Conservation (phyloP, 2,888 invertebrate genomes). For the Hypomecis atomaria region DNA sequence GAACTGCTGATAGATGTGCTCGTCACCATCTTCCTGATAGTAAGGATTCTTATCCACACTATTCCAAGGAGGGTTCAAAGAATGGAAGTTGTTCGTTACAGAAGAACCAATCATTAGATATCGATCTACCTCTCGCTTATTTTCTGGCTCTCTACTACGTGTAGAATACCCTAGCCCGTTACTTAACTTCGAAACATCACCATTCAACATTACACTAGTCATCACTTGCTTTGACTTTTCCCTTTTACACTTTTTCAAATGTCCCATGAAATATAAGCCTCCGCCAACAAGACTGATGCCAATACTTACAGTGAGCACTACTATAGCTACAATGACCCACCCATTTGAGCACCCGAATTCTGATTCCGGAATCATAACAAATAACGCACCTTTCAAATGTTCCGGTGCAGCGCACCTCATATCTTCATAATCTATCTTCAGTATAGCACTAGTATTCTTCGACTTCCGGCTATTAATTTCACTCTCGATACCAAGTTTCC, state of each 20-base stretch:
- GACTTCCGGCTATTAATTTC: conserved; percentile 69
- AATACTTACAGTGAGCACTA: conserved; percentile 82
- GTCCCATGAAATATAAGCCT: conserved; percentile 80
- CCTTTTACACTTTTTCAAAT: conserved; percentile 80
- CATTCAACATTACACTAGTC: conserved; percentile 81
- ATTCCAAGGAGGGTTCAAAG: conserved; percentile 81
- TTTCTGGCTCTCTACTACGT: conserved; percentile 76
- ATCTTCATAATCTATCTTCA: conserved; percentile 84
- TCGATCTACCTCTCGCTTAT: conserved; percentile 78
- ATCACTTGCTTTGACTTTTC: conserved; percentile 82
- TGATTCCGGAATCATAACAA: conserved; percentile 85
- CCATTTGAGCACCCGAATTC: conserved; percentile 86
- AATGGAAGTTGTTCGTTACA: conserved; percentile 81
- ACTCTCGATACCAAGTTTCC: conserved; percentile 86
- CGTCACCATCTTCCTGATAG: conserved; percentile 79
- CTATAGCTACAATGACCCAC: conserved; percentile 84
- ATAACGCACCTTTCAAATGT: conserved; percentile 78
- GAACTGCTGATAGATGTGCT: conserved; percentile 82
- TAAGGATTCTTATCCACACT: conserved; percentile 81
- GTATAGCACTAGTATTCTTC: conserved; percentile 67
- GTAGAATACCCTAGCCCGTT: conserved; percentile 81
- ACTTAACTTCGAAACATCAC: conserved; percentile 80
- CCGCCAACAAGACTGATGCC: conserved; percentile 81
- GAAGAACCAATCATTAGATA: conserved; percentile 82
- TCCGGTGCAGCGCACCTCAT: conserved; percentile 86